Percentiles rank a stretch among this genome's conserved stretches.
Conservation (phyloP, 2,797 vertebrate species). For the Tapirus indicus region DNA sequence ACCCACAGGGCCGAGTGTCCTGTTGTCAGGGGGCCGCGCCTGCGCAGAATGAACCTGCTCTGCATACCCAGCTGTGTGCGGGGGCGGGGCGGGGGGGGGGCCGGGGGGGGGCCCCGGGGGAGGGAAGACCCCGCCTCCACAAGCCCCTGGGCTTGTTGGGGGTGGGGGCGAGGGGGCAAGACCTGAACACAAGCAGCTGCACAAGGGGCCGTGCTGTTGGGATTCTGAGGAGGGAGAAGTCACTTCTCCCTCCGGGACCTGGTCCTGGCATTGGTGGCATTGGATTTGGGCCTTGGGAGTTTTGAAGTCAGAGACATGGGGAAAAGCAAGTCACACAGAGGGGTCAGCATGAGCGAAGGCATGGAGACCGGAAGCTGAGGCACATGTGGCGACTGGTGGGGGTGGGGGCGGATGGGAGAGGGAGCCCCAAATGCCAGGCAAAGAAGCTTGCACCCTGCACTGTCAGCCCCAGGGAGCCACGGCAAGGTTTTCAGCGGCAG, state of each 20-base stretch:
- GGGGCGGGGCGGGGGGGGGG: no score
- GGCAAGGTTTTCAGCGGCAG: neutral
- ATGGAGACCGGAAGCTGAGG: neutral
- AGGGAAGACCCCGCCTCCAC: neutral
- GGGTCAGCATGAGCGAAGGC: neutral
- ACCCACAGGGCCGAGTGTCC: neutral
- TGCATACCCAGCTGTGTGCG: neutral
- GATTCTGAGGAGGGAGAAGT: neutral
- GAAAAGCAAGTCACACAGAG: neutral
- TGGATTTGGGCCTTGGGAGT: neutral
- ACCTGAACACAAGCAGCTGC: neutral
- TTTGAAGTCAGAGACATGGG: neutral
- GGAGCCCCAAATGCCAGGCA: neutral
- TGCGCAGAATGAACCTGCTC: neutral
- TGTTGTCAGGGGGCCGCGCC: neutral
- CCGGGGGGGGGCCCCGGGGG: neutral
- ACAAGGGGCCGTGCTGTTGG: neutral
- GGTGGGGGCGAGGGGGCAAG: neutral
- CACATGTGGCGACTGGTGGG: fast-evolving
- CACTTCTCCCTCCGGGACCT: neutral
- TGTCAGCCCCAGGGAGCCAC: fast-evolving
- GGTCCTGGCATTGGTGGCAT: neutral
- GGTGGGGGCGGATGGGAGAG: neutral
- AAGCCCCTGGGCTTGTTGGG: neutral
- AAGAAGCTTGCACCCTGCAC: neutral